A percentile compares a stretch with the other conserved stretches of the same genome.
Evolutionary conservation across 2,113 vertebrate species (phyloP).

Genomic region (Callopanchax toddi): DNA sequence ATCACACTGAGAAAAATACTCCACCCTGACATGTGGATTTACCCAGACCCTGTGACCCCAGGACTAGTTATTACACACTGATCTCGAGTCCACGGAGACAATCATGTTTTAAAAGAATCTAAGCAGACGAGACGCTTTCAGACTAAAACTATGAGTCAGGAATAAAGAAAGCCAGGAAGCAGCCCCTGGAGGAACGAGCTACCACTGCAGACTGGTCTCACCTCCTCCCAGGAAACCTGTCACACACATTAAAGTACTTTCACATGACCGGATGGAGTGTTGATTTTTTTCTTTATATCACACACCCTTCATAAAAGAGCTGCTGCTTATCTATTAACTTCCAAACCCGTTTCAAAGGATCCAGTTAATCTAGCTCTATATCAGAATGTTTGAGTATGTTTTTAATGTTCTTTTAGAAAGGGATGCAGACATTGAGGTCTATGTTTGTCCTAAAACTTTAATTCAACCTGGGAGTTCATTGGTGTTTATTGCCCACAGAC

Average conservation of each 20-base stretch:
- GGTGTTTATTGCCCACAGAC: no score
- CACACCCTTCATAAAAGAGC: background rate
- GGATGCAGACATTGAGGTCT: no score
- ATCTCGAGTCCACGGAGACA: conserved; percentile 24
- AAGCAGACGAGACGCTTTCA: conserved; percentile 18
- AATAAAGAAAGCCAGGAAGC: conserved; percentile 30
- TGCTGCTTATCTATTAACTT: no score
- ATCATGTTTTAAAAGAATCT: conserved; percentile 29
- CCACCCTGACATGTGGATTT: conserved; percentile 38
- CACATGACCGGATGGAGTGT: background rate
- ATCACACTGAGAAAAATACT: conserved; percentile 43
- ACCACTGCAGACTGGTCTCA: background rate
- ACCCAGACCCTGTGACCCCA: conserved; percentile 7
- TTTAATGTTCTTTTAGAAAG: no score
- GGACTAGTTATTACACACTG: conserved; percentile 5
- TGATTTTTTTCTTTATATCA: background rate
- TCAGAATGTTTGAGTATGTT: no score
- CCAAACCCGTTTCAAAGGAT: no score
- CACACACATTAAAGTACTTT: background rate
- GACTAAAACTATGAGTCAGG: conserved; percentile 23
- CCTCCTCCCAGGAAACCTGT: background rate
- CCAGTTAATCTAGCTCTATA: no score
- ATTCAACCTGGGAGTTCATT: no score
- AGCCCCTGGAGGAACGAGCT: conserved; percentile 24
- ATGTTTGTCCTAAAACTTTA: no score